Conservation (phyloP, 2,888 invertebrate species). For the Anthophora plumipes region DNA sequence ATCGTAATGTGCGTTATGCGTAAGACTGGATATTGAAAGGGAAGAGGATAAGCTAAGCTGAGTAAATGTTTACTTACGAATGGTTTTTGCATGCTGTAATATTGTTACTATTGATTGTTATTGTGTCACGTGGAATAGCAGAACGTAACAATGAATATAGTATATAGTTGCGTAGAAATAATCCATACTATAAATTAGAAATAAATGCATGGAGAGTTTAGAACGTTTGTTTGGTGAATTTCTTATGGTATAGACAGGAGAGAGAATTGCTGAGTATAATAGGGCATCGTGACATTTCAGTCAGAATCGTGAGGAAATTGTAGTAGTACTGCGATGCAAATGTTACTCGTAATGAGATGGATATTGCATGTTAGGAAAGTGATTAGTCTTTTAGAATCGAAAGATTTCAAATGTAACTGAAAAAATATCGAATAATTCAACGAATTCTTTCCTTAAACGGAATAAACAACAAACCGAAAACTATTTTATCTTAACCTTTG, state of each 20-base stretch:
- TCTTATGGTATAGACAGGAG: background rate
- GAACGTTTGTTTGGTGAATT: no score
- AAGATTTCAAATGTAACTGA: background rate
- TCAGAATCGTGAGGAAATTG: background rate
- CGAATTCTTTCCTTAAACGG: background rate
- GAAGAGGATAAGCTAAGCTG: no score
- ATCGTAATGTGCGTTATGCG: no score
- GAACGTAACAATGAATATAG: no score
- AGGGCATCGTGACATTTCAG: slow-evolving; percentile 7
- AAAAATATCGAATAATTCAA: background rate
- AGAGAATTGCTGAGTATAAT: background rate
- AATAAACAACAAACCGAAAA: background rate
- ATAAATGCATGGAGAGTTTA: background rate
- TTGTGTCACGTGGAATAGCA: no score
- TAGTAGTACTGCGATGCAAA: background rate
- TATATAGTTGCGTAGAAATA: no score
- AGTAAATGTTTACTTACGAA: no score
- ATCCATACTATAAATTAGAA: no score
- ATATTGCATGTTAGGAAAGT: background rate
- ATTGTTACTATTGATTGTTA: no score
- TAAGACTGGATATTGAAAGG: no score
- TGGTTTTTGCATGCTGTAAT: no score
- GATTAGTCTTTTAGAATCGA: background rate
- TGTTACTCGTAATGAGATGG: background rate
- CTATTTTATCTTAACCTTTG: background rate